These are phyloP conservation scores for Tympanuchus pallidicinctus DNA, from an alignment of 2,113 vertebrate genomes.

Conservation along the genomic window DNA sequence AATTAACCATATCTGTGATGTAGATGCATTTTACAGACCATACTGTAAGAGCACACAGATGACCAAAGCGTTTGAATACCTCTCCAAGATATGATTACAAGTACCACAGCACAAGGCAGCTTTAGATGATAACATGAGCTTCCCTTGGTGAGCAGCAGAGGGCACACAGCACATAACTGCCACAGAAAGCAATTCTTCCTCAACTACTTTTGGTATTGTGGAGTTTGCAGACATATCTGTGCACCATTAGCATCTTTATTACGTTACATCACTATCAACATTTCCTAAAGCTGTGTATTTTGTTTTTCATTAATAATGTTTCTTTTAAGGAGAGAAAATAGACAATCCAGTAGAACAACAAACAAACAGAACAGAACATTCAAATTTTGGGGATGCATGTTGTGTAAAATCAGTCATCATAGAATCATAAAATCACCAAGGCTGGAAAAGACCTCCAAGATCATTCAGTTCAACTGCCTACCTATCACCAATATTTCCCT, in stretches of 20 bases:
- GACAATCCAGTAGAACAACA: not conserved
- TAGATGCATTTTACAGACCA: not conserved
- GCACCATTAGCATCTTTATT: not conserved
- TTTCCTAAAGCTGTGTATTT: not conserved
- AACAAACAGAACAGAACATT: not conserved
- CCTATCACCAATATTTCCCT: no score
- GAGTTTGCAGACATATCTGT: not conserved
- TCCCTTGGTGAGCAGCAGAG: slow-evolving; percentile 13
- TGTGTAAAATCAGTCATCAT: not conserved
- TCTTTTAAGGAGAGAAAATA: not conserved
- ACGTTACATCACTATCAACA: rapidly evolving
- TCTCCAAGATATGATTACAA: not conserved
- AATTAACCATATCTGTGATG: not conserved
- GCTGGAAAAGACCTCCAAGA: no score
- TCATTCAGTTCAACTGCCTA: no score
- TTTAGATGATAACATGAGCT: not conserved
- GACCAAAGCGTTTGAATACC: not conserved
- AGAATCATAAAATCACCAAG: no score
- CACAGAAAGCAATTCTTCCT: not conserved
- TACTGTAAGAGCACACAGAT: not conserved
- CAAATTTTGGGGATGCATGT: not conserved
- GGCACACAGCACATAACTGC: not conserved
- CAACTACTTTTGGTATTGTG: not conserved
- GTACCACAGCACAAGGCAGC: not conserved
- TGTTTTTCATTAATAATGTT: not conserved